Base-by-base conservation (phyloP, 2,113 vertebrate species). In the Tetrao urogallus region DNA sequence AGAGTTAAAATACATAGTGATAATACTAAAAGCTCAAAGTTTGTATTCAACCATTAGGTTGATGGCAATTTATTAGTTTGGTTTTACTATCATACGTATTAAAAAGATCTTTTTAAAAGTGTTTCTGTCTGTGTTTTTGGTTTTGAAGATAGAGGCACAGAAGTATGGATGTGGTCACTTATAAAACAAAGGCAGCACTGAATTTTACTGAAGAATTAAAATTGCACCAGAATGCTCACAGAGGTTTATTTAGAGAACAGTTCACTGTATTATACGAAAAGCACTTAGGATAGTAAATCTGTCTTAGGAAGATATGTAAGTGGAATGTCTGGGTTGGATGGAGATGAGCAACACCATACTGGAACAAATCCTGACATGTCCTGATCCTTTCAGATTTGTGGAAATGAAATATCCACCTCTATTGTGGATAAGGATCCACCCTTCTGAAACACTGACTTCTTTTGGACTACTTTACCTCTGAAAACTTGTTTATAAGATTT, bases 1-100 rank as follows among this genome's bases (percentile, higher is more conserved):
- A 9, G 10, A 58, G 8, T 27, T 58, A 74, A 82, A 64, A 85
- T 16, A 32, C 21, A 21, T 56, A n/a, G 72, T 45, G 42, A 73
- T 47, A 48, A 63, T 28, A 27, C 17, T 58, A 40, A 91, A 48
- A 61, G 27, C 10, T 43, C 22, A 5, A 56, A 47, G 17, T 16
- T n/a, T 71, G 64, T 52, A 17, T 30, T 60, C 47, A 42, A 18
- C 40, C 27, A 67, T 2, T 22, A 70, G 12, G 5, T 28, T 32
- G 8, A 61, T 71, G 7, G 8, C 4, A 60, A 18, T 13, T 32
- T 17, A 40, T 75, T 66, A 52, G 8, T 36, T 80, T 58, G 8
- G 3, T 73, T 66, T 63, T 18, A 69, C 6, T 34, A 28, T 20
- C 2, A 0, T 27, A 1, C 15, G 6, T 13, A 2, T 43, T 8